A percentile compares a stretch with the other conserved stretches of the same genome.
These are phyloP conservation scores for Pissodes strobi DNA, from an alignment of 1,140 invertebrate genomes.

Conservation along the genomic window DNA sequence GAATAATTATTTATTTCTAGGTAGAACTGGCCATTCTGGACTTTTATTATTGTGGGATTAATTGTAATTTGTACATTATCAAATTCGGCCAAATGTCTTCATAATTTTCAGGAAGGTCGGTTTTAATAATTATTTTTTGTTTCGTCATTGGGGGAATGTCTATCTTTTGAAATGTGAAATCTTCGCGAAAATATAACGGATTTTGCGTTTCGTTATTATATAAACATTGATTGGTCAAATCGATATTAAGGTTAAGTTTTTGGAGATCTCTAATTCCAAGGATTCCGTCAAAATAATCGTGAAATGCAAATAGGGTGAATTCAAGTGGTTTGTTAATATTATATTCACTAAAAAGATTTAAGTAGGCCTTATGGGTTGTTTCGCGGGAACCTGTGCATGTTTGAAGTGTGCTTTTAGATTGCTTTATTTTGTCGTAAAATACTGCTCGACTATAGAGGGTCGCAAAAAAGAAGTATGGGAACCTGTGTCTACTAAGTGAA, in stretches of 20 bases:
- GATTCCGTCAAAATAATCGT: constrained; percentile 42
- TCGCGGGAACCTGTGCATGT: constrained; percentile 27
- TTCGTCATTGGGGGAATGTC: neutral
- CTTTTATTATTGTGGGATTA: too few relatives aligned
- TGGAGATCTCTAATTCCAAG: constrained; percentile 34
- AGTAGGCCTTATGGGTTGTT: constrained; percentile 31
- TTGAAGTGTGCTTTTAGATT: constrained; percentile 13
- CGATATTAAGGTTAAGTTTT: constrained; percentile 31
- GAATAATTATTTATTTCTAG: neutral
- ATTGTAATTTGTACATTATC: too few relatives aligned
- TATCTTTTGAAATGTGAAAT: neutral
- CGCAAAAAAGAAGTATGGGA: constrained; percentile 31
- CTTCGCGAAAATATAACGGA: constrained; percentile 22
- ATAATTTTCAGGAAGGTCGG: neutral
- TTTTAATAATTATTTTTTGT: constrained; percentile 1
- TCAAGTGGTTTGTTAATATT: constrained; percentile 10
- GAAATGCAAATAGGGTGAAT: constrained; percentile 37
- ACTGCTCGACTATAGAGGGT: constrained; percentile 33
- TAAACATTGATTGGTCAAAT: constrained; percentile 27
- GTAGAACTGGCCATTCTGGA: neutral
- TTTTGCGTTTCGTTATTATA: constrained; percentile 24
- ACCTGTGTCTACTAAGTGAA: constrained; percentile 43
- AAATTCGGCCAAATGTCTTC: too few relatives aligned
- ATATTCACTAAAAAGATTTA: constrained; percentile 32
- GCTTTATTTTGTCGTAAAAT: constrained; percentile 34